Base-by-base conservation (phyloP, 2,888 invertebrate species). In the Euphydryas editha region DNA sequence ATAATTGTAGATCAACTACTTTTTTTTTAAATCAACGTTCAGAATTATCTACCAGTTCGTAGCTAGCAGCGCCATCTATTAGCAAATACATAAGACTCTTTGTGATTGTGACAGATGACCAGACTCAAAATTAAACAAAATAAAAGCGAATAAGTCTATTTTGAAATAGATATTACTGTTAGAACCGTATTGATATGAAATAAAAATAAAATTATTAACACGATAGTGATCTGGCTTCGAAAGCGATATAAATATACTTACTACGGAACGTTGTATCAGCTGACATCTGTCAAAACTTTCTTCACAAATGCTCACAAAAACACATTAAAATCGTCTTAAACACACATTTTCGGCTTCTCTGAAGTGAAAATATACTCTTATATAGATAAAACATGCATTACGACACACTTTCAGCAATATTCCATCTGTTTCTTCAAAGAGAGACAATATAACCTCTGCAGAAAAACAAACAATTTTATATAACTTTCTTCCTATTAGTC, bases 261-360 rank as follows among this genome's bases (percentile, higher is more conserved):
- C 71, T 37, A 59, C 20, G 46, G 18, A 17, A 37, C 5, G 36
- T 24, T 36, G 58, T 59, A 85, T 81, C 86, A 87, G 84, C 85
- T 91, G 91, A 85, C 90, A 91, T 74, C 90, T 91, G 91, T 90
- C 90, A 90, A 87, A 88, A 87, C 85, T 87, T 86, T 87, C 77
- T 72, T 81, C 91, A 89, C 91, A 90, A 89, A 90, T 90, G 88
- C 83, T 85, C 88, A 88, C 87, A 85, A 87, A 88, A 87, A 81
- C 86, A 83, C 85, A 65, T 18, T 71, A 71, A 80, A 82, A 77
- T 78, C 70, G 46, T 42, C 39, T 67, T 75, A 81, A 81, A 78
- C 78, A 77, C 86, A 77, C 74, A 58, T 77, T 76, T 76, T 74
- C 61, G 67, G 70, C 57, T 72, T 57, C 39, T 57, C 62, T 49